A percentile compares a stretch with the other conserved stretches of the same genome.
Evolutionary conservation across 2,888 invertebrate genomes (phyloP).

Genomic region (Uloborus plumipes): DNA sequence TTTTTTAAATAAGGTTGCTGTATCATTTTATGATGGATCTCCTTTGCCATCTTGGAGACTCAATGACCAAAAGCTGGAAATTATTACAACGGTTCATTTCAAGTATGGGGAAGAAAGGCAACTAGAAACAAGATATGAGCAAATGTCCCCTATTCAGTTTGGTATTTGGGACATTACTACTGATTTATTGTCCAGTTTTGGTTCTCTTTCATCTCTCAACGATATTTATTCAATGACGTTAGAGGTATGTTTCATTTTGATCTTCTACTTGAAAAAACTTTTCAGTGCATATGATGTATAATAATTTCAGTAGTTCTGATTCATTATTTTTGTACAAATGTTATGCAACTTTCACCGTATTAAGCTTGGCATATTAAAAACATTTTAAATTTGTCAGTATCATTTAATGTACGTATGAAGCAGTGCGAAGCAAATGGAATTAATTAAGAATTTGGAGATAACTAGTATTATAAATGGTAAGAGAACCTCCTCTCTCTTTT

Average conservation of each 20-base stretch:
- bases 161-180: conserved; percentile 88
- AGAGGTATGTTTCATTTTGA: conserved; percentile 24
- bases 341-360: not conserved
- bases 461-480: too few species aligned
- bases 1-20: conserved; percentile 73
- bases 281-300: not conserved
- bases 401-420: too few species aligned
- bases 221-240: conserved; percentile 45
- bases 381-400: too few species aligned
- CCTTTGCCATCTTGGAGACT: conserved; percentile 79
- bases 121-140: conserved; percentile 77
- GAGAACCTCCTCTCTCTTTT: too few species aligned
- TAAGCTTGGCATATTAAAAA: too few species aligned
- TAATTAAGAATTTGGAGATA: too few species aligned
- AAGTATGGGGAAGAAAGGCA: conserved; percentile 72
- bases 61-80: conserved; percentile 78
- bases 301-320: too few species aligned
- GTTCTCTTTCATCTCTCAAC: conserved; percentile 38
- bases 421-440: too few species aligned
- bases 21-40: conserved; percentile 92
- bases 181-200: conserved; percentile 78
- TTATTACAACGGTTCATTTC: conserved; percentile 77
- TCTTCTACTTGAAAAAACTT: not conserved
- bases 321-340: not conserved
- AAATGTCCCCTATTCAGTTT: conserved; percentile 78